Evolutionary conservation across 2,888 invertebrate genomes (phyloP), one percentile per base, ranked within the genome.

Genomic region (Augiades crinisus): DNA sequence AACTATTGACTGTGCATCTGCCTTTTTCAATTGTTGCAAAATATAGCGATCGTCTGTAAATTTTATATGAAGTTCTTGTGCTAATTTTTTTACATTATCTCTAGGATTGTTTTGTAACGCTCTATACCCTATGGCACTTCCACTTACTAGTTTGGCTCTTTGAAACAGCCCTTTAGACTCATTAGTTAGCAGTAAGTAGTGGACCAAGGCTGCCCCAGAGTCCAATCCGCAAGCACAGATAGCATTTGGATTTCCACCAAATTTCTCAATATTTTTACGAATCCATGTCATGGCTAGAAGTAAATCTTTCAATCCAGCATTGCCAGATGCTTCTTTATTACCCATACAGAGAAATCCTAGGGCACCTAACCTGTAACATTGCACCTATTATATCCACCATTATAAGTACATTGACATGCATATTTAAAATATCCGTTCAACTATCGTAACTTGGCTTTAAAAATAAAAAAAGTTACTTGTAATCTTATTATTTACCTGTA

Each of bases 251-350:
- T 71, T 60, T 4, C 78, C 77, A n/a, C 74, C 74, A 52, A 78
- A 79, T 24, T 55, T 46, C 3, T 50, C 47, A 16, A 75, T 72
- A 43, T 78, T 76, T 13, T 55, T 43, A 6, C 71, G 65, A 3
- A 73, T 57, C 76, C 76, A 77, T 46, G 64, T 59, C 7, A 76
- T 50, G 0, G 72, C 67, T 22, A 70, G 52, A 13, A 72, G 49
- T 5, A 70, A 58, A 47, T 79, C 78, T 61, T 76, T 79, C n/a
- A 79, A 30, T 0, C 69, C 78, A 8, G 68, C 67, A 51, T 79
- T 79, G 12, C 78, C 78, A 0, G 72, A 56, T 4, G 65, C 69
- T 6, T 66, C 62, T n/a, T 61, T 45, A 8, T 57, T 67, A 19
- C 65, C 63, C 5, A 75, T 64, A 8, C 71, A 72, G 7, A 79